Percentiles rank a stretch among this genome's conserved stretches.
phyloP scores from a whole-genome alignment of 2,113 vertebrate species.

The Capreolus pygargus region DNA sequence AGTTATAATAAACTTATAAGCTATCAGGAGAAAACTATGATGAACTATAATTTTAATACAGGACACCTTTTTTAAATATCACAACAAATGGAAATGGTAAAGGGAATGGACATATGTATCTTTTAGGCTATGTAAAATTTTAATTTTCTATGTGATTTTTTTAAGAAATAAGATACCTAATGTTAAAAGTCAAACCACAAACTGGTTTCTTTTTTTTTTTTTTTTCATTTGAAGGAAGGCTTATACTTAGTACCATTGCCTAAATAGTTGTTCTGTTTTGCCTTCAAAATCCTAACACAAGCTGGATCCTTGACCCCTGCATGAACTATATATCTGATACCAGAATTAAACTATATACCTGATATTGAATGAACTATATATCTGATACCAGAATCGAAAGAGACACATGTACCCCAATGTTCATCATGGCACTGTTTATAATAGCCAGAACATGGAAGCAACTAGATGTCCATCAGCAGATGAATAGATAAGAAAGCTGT shows the following conservation, averaged over 20 bases:
- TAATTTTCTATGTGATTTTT: not conserved
- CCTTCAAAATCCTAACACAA: not conserved
- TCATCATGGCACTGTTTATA: too few relatives aligned
- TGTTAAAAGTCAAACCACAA: slow-evolving; percentile 10
- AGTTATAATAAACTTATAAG: not conserved
- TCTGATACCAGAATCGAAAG: too few relatives aligned
- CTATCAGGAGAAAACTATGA: not conserved
- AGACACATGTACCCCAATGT: too few relatives aligned
- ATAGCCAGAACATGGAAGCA: too few relatives aligned
- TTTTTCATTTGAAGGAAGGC: slow-evolving; percentile 73
- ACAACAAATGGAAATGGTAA: not conserved
- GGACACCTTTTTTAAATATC: not conserved
- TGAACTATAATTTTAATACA: not conserved
- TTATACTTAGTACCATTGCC: slow-evolving; percentile 69
- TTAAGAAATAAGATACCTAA: not conserved
- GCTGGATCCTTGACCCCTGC: not conserved
- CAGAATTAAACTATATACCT: not conserved
- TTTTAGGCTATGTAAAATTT: not conserved
- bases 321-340: not conserved
- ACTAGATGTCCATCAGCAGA: too few relatives aligned
- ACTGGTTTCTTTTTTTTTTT: not conserved
- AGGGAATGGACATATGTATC: not conserved
- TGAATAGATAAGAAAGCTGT: too few relatives aligned
- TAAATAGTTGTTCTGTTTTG: slow-evolving; percentile 47
- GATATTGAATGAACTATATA: too few relatives aligned